Percentiles rank a stretch among this genome's conserved stretches.
Conservation (phyloP, 2,888 invertebrate species). For the Dromius quadrimaculatus region DNA sequence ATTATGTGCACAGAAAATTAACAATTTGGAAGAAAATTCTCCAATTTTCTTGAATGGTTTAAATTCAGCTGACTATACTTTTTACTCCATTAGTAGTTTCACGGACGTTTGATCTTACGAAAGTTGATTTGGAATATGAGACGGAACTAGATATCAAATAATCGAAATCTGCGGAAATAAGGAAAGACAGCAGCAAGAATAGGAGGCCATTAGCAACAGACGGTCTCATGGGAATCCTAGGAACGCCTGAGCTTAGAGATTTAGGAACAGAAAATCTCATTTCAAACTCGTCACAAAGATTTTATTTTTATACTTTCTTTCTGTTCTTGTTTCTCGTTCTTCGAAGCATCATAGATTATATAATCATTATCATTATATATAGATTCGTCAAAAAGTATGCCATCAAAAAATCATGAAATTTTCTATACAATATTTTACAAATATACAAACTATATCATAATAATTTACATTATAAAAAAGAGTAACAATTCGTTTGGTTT, state of each 20-base stretch:
- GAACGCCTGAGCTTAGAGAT: constrained; percentile 27
- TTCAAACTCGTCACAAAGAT: constrained; percentile 51
- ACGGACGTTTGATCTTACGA: too few relatives aligned
- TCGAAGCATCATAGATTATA: constrained; percentile 45
- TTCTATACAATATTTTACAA: constrained; percentile 51
- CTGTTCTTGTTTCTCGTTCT: constrained; percentile 38
- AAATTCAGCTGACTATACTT: too few relatives aligned
- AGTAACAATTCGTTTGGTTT: constrained; percentile 49
- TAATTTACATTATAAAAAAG: constrained; percentile 51
- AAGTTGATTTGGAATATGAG: too few relatives aligned
- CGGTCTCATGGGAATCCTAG: constrained; percentile 12
- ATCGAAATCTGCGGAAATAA: not conserved
- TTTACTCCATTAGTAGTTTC: too few relatives aligned
- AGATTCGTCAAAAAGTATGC: constrained; percentile 49
- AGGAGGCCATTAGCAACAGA: constrained; percentile 39
- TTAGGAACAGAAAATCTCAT: constrained; percentile 45
- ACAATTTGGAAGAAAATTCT: too few relatives aligned
- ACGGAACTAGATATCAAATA: too few relatives aligned
- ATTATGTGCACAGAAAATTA: too few relatives aligned
- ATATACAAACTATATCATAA: constrained; percentile 51
- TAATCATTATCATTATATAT: constrained; percentile 45
- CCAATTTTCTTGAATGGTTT: too few relatives aligned
- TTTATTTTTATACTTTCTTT: constrained; percentile 49
- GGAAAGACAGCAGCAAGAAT: constrained; percentile 14
- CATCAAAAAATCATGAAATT: constrained; percentile 47